Base-by-base conservation (phyloP, 2,113 vertebrate genomes). In the Carassius auratus region DNA sequence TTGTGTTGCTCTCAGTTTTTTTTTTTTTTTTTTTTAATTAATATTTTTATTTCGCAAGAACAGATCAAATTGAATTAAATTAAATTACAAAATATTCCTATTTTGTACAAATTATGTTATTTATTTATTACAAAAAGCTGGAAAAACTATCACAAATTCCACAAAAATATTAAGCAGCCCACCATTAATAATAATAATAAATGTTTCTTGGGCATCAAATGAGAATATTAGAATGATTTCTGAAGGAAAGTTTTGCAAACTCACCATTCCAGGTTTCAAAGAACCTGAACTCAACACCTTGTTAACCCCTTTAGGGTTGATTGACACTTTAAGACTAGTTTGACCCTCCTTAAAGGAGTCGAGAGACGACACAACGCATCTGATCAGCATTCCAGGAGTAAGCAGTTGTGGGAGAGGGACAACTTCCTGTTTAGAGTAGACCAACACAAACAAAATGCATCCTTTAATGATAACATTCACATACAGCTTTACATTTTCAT, bases 221-320 rank as follows among this genome's bases (percentile, higher is more conserved):
- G 30, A 26, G 26, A 30, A 30, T 30, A 30, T 30, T 30, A 30
- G 30, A 30, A 30, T 30, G 30, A 30, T 30, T 30, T 30, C 30
- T 30, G 30, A 30, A 30, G 30, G 30, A 30, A 30, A 17, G 0
- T 14, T 14, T 9, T 55, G 23, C 6, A 45, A 38, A 93, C 96
- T 0, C 92, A 99, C 98, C 98, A 99, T 99, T 93, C 97, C 97
- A 3, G 87, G 13, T 84, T 94, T 94, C 57, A 99, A 87, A 66
- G 94, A 88, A 42, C 88, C 90, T 10, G 95, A 84, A 0, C 64
- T 92, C 77, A 99, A 92, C 15, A 90, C 93, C 73, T 93, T 95
- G 92, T 99, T 99, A 90, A 99, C 95, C 42, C 94, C 94, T 88
- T 94, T 96, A 66, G 98, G 98, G 71, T 98, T 95, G 85, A 98